Base-by-base conservation (phyloP, 2,113 vertebrate species). In the Dromiciops gliroides region DNA sequence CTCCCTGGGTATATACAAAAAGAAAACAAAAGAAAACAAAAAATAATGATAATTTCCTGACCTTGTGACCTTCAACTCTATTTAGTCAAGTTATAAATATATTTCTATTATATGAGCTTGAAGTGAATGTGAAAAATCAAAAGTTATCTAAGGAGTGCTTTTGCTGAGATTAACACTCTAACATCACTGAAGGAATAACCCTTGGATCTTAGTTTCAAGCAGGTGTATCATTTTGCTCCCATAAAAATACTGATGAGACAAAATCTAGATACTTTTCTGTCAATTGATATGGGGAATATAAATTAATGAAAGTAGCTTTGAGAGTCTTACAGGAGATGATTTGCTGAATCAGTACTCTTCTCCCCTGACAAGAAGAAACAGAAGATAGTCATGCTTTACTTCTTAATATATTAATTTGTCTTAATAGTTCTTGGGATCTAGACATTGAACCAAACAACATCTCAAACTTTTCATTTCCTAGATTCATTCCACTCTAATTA, bases 221-320 rank as follows among this genome's bases (percentile, higher is more conserved):
- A 96, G 37, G 60, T 96, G 3, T 49, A 92, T 44, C 50, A 96
- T 94, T 98, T 97, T 97, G 0, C 4, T 9, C 8, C 9, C 12
- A 95, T 50, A 94, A 91, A 97, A 95, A 3, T 96, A 37, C 53
- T 95, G 75, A 93, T 90, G 92, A 97, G 51, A 26, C 60, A 98
- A 94, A 97, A 94, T 11, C 48, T 92, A 48, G 31, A 44, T 89
- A 93, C 37, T 94, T 96, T 92, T 23, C 96, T 97, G 91, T 93
- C 92, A 95, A 5, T 23, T 95, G 88, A 92, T 94, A 93, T 26
- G 48, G 92, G 31, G 37, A 95, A 90, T 56, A 60, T 37, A 94
- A 93, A 67, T 92, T 97, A 98, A 93, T 97, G n/a, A 94, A 96
- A 98, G 91, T 53, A 8, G 31, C 93, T 96, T 91, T 95, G 90